Base-by-base conservation (phyloP, 2,113 vertebrate species). In the Phyllostomus hastatus region DNA sequence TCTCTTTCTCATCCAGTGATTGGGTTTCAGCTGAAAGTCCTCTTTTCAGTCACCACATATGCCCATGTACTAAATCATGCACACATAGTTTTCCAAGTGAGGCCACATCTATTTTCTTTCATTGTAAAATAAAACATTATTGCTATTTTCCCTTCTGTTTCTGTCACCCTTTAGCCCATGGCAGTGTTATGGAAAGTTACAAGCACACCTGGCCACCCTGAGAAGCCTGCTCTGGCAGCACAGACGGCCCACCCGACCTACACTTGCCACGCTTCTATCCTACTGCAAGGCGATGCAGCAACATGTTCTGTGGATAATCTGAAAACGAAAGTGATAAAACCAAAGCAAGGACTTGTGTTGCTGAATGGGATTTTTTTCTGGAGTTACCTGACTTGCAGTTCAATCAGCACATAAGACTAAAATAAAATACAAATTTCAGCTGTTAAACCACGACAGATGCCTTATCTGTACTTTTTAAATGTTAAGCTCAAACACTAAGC, bases 181-280 rank as follows among this genome's bases (percentile, higher is more conserved):
- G 17, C 2, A 0, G 41, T 8, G 22, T 57, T 31, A 14, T 26
- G 22, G 46, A 73, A 59, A 10, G 46, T 28, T 17, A 41, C 24
- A 50, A 31, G 38, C 38, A 50, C 43, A 5, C 48, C 11, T 41
- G 41, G 70, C 38, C 17, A 26, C 41, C 16, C 70, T 31, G 11
- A 38, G 35, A 84, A 35, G 10, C 38, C 35, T 50, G 8, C 17
- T 69, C 28, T 22, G 43, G 33, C 41, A 20, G 5, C 11, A 0
- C 0, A 0, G 15, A 4, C 26, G 17, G 73, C 20, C 15, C 10
- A 17, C 11, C 1, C 64, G 28, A 6, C 20, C 38, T 33, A 0
- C 24, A 17, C 16, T 38, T 10, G 0, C 31, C 46, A 14, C 43
- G 3, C 61, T 69, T 26, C 14, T 5, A 38, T 69, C 31, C n/a